Evolutionary conservation across 2,888 invertebrate genomes (phyloP).

Genomic region (Nipponacmea schrenckii): DNA sequence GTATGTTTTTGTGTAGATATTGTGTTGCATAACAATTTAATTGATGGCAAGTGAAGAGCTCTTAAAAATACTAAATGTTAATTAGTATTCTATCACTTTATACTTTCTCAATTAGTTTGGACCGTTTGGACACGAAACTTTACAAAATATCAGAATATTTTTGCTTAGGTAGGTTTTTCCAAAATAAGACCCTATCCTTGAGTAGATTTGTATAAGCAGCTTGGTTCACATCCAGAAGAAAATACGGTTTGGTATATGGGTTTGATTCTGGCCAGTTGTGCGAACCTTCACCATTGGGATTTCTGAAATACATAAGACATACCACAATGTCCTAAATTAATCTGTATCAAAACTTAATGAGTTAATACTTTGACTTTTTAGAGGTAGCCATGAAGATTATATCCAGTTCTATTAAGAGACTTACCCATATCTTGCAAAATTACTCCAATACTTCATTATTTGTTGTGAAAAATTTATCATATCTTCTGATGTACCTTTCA

Average conservation of each 20-base stretch:
- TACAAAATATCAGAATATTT: too few relatives aligned
- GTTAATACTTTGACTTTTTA: too few relatives aligned
- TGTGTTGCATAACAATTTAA: too few relatives aligned
- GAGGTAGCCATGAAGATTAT: too few relatives aligned
- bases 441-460: constrained; percentile 93
- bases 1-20: too few relatives aligned
- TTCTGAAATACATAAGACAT: not conserved
- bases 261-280: not conserved
- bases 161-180: not conserved
- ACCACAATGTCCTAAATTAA: not conserved
- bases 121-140: too few relatives aligned
- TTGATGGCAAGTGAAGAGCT: too few relatives aligned
- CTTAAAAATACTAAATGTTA: too few relatives aligned
- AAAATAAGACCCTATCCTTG: not conserved
- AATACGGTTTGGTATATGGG: not conserved
- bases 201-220: not conserved
- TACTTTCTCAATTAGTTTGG: too few relatives aligned
- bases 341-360: too few relatives aligned
- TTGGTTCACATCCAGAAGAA: not conserved
- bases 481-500: not conserved
- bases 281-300: not conserved
- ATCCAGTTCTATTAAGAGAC: too few relatives aligned
- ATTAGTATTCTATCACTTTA: too few relatives aligned
- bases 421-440: constrained; percentile 93
- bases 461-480: constrained; percentile 85